Evolutionary conservation across 1,140 invertebrate species (phyloP), one percentile per base, ranked within the genome.

Genomic region (Hesperophylax magnus): DNA sequence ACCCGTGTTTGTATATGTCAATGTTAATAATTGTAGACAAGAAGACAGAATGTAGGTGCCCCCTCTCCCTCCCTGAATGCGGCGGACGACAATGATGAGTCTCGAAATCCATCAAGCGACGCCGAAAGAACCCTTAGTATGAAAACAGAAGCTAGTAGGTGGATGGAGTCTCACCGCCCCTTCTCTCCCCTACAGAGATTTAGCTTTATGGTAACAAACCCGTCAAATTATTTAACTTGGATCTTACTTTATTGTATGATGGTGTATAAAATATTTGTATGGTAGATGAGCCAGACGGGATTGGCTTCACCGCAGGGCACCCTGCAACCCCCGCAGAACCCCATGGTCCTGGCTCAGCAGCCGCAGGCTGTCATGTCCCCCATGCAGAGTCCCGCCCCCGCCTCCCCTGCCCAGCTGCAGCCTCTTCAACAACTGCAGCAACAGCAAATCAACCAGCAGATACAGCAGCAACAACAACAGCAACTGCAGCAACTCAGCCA

Each of bases 241-340:
- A 22, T 67, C 22, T 72, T 76, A 56, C 27, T 14, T 76, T 60
- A 76, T 60, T 76, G 74, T 47, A 60, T 60, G 74, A 47, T 76
- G 54, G 31, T 60, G 11, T 76, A 47, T 76, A 61, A 20, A 24
- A 76, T 39, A 39, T 76, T 74, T 60, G 17, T 52, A 24, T 63
- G 11, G 22, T 60, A 77, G 76, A 77, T 77, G 76, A 77, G 61
- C 31, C 76, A 77, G 52, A 77, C 58, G 17, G 60, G 60, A 8
- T 20, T 77, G 39, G 76, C 76, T 31, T 81, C 82, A 7, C 80
- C 80, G 9, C 87, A 87, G 69, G 85, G 86, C 74, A 86, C 87
- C 15, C 72, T 84, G 18, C 82, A 84, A 80, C 80, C 81, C 14
- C 82, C 77, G n/a, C 84, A 84, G 63, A 88, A 88, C 81, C 86